Percentiles rank a stretch among this genome's conserved stretches.
These are phyloP conservation scores for Chymomyza amoena DNA, from an alignment of 2,888 invertebrate species.

Conservation along the genomic window DNA sequence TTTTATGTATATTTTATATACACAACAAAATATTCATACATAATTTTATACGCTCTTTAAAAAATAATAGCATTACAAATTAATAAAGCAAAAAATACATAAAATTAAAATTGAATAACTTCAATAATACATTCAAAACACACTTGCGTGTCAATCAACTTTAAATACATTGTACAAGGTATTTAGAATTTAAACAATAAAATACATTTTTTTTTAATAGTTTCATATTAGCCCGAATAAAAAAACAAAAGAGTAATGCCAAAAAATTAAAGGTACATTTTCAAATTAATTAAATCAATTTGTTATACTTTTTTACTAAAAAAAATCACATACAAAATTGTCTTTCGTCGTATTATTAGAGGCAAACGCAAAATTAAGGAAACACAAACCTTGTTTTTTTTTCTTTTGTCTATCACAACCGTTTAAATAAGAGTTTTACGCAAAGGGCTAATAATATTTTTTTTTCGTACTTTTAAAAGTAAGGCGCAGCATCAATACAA, in stretches of 20 bases:
- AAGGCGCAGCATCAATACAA: constrained; percentile 31
- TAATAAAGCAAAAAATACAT: constrained; percentile 65
- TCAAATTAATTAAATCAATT: constrained; percentile 16
- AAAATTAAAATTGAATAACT: constrained; percentile 18
- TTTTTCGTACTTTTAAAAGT: background rate
- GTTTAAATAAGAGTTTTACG: constrained; percentile 58
- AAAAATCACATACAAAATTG: constrained; percentile 39
- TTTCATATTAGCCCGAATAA: background rate
- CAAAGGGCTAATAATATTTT: constrained; percentile 25
- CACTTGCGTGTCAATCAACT: background rate
- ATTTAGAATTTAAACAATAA: constrained; percentile 11
- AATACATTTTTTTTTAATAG: background rate
- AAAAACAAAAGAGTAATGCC: constrained; percentile 8
- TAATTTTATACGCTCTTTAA: constrained; percentile 39
- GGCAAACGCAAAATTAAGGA: constrained; percentile 47
- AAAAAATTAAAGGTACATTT: constrained; percentile 14
- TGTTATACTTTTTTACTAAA: constrained; percentile 1
- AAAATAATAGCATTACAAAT: constrained; percentile 55
- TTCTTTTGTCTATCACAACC: constrained; percentile 61
- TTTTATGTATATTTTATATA: constrained; percentile 71
- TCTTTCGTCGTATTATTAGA: constrained; percentile 24
- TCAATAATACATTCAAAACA: constrained; percentile 7
- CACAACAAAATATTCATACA: constrained; percentile 63
- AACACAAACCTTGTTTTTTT: constrained; percentile 50
- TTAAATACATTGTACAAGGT: background rate